A percentile compares a stretch with the other conserved stretches of the same genome.
phyloP scores from a whole-genome alignment of 2,113 vertebrate genomes.

The Daubentonia madagascariensis region DNA sequence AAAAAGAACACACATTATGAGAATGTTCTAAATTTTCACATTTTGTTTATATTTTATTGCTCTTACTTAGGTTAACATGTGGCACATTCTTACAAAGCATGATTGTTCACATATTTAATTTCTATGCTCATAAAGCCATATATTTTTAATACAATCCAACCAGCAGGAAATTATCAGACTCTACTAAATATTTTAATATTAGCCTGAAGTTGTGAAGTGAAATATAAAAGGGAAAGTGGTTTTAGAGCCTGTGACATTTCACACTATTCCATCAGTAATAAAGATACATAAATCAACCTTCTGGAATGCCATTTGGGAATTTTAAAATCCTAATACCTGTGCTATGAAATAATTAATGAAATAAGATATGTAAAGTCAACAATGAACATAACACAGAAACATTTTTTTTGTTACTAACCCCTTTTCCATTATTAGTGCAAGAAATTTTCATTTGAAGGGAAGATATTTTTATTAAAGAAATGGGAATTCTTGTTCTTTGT shows the following conservation, averaged over 20 bases:
- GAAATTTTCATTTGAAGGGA: background rate
- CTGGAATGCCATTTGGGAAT: slow-evolving; percentile 66
- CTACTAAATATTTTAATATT: slow-evolving; percentile 78
- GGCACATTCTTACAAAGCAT: slow-evolving; percentile 64
- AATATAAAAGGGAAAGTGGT: slow-evolving; percentile 67
- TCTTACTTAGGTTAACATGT: slow-evolving; percentile 60
- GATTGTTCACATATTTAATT: slow-evolving; percentile 72
- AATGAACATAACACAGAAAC: slow-evolving; percentile 58
- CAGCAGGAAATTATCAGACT: slow-evolving; percentile 73
- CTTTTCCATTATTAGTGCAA: background rate
- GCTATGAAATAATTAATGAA: slow-evolving; percentile 71
- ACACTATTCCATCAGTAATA: slow-evolving; percentile 68
- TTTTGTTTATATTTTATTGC: slow-evolving; percentile 69
- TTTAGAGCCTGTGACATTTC: slow-evolving; percentile 78
- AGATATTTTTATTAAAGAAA: background rate
- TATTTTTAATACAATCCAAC: slow-evolving; percentile 76
- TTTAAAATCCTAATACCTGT: slow-evolving; percentile 72
- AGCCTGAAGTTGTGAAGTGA: slow-evolving; percentile 65
- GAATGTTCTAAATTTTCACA: slow-evolving; percentile 71
- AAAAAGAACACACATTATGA: slow-evolving; percentile 62
- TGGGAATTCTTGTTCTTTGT: background rate
- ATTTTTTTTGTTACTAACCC: background rate
- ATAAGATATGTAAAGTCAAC: slow-evolving; percentile 57
- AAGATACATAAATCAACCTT: slow-evolving; percentile 72
- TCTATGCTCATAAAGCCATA: slow-evolving; percentile 59